Base-by-base conservation (phyloP, 2,797 vertebrate genomes). In the Liasis olivaceus region DNA sequence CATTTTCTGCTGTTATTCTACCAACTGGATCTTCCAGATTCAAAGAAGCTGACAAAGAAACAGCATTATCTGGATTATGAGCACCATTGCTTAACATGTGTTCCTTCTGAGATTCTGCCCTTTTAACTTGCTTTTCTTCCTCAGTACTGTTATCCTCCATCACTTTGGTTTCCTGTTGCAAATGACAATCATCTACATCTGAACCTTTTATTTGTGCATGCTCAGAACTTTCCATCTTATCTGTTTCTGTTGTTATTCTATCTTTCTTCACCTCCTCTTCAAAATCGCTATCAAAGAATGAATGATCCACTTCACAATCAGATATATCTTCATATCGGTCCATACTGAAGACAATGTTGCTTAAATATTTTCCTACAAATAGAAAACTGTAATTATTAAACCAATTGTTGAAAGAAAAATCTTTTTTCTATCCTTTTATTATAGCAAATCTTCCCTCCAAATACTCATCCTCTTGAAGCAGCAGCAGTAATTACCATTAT, bases 271-370 rank as follows among this genome's bases (percentile, higher is more conserved):
- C 84, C 13, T 97, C 97, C 88, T 95, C 96, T 88, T 98, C 98
- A 95, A 97, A 96, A 95, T 99, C 99, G 94, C 99, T 99, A 95
- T 99, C 99, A 92, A 99, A 99, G 97, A 99, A 99, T 4, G 99
- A 98, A 95, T 99, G 99, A 96, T 99, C 99, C 89, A 99, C 99
- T 96, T 99, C 99, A 85, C 97, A 98, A 63, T 99, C 98, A 89
- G 97, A 98, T 26, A 98, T 90, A 91, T 99, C 98, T 95, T 97
- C 98, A 58, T 98, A 98, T 20, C 1, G 98, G 94, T 98, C 98
- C 99, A 99, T 99, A 95, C 47, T 7, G 88, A 96, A 95, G 94
- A 86, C 4, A 58, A 63, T 91, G 54, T 47, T 17, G 51, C 54
- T 20, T 31, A 63, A 63, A 20, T 63, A 88, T 92, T 1, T 15